Conservation (phyloP, 1,140 invertebrate species). For the Phthorimaea operculella region DNA sequence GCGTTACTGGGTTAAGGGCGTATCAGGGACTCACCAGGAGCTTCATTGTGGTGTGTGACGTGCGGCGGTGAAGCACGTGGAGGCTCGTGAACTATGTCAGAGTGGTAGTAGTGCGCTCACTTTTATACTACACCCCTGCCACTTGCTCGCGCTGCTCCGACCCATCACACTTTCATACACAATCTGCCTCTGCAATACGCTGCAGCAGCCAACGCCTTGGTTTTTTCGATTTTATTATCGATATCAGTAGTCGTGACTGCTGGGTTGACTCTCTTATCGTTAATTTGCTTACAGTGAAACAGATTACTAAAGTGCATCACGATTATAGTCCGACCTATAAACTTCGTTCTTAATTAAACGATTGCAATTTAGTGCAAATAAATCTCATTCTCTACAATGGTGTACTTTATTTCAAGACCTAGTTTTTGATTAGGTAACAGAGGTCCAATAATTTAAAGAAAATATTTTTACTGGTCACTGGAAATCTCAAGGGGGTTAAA, state of each 20-base stretch:
- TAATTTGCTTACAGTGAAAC: neutral
- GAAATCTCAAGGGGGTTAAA: too few relatives aligned
- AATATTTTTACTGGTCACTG: too few relatives aligned
- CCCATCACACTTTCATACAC: conserved; percentile 62
- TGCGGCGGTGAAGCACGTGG: conserved; percentile 50
- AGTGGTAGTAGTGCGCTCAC: conserved; percentile 53
- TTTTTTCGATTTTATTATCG: conserved; percentile 31
- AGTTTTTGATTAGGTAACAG: too few relatives aligned
- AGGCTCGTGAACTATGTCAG: conserved; percentile 58
- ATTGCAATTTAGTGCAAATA: conserved; percentile 2
- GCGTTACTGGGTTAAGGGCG: too few relatives aligned
- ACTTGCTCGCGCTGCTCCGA: conserved; percentile 45
- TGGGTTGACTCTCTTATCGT: neutral
- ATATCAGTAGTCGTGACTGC: conserved; percentile 30
- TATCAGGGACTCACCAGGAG: conserved; percentile 52
- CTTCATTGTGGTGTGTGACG: conserved; percentile 55
- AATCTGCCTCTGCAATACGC: conserved; percentile 42
- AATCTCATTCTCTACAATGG: too few relatives aligned
- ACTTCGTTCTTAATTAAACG: too few relatives aligned
- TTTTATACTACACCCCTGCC: conserved; percentile 66
- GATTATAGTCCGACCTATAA: neutral
- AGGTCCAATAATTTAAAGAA: too few relatives aligned
- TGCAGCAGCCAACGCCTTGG: conserved; percentile 29
- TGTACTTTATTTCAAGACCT: too few relatives aligned
- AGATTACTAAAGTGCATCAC: conserved; percentile 1